These are phyloP conservation scores for Drosophila rellima DNA, from an alignment of 2,888 invertebrate genomes.

Conservation along the genomic window DNA sequence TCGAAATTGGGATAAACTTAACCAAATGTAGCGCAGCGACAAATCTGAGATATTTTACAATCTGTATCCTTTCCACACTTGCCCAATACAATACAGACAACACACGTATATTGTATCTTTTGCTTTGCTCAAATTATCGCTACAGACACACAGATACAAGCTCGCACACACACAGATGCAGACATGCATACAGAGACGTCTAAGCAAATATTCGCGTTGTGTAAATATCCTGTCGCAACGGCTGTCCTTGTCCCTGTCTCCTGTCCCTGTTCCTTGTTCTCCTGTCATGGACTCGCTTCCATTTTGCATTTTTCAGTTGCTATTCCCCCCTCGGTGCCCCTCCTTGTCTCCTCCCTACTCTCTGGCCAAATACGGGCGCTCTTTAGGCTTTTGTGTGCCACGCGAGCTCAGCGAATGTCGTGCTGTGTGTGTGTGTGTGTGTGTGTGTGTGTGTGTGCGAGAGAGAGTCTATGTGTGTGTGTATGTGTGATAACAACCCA, in stretches of 20 bases:
- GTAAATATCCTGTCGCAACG: conserved; percentile 69
- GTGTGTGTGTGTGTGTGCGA: conserved; percentile 28
- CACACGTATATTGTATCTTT: conserved; percentile 55
- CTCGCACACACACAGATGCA: conserved; percentile 9
- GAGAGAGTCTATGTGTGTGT: no score
- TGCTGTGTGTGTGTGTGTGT: conserved; percentile 45
- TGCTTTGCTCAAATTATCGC: conserved; percentile 66
- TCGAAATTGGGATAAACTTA: conserved; percentile 50
- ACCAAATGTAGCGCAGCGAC: conserved; percentile 55
- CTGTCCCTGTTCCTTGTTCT: conserved; percentile 34
- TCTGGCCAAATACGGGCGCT: conserved; percentile 58
- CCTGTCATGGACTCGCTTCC: conserved; percentile 62
- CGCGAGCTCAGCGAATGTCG: conserved; percentile 66
- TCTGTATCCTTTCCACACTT: conserved; percentile 51
- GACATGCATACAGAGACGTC: conserved; percentile 37
- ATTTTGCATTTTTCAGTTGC: conserved; percentile 75
- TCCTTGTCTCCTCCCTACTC: background rate
- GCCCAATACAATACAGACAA: conserved; percentile 42
- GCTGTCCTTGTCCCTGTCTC: conserved; percentile 21
- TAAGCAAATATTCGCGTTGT: conserved; percentile 73
- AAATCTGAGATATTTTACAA: conserved; percentile 47
- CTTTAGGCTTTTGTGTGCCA: conserved; percentile 76
- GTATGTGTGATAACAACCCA: conserved; percentile 78
- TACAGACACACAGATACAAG: conserved; percentile 32
- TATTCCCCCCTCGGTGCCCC: background rate